phyloP scores from a whole-genome alignment of 2,888 invertebrate genomes.

The Troglohyphantes excavatus region DNA sequence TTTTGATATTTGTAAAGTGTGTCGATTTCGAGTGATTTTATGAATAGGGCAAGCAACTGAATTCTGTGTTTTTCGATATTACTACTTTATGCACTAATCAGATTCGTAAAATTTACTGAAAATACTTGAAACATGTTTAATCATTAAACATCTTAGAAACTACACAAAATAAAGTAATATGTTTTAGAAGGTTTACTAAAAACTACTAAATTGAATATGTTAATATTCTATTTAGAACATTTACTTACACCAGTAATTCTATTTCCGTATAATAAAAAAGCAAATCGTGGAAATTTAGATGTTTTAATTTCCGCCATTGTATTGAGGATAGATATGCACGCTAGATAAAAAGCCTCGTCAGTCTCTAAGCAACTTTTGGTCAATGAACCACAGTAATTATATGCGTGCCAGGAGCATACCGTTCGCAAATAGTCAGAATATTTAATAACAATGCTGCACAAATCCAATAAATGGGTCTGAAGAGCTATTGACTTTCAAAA shows the following conservation, averaged over 20 bases:
- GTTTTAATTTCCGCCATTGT: background rate
- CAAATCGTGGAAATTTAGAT: background rate
- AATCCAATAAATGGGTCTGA: background rate
- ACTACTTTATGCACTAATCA: too few relatives aligned
- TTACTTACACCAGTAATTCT: background rate
- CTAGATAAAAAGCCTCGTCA: background rate
- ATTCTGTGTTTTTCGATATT: too few relatives aligned
- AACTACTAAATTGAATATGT: background rate
- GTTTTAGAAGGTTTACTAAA: background rate
- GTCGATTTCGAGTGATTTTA: too few relatives aligned
- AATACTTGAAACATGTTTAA: too few relatives aligned
- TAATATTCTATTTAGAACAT: background rate
- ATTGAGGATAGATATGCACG: background rate
- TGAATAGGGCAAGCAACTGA: too few relatives aligned
- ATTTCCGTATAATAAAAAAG: background rate
- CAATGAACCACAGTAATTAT: conserved; percentile 9
- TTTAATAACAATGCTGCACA: background rate
- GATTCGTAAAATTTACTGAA: too few relatives aligned
- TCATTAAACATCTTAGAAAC: too few relatives aligned
- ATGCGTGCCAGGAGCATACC: background rate
- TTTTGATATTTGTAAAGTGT: too few relatives aligned
- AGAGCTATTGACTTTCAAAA: background rate
- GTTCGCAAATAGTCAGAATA: background rate
- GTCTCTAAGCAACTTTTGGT: background rate
- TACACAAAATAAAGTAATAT: too few relatives aligned